Percentiles rank a stretch among this genome's conserved stretches.
Conservation (phyloP, 2,113 vertebrate species). For the Drymodes brunneopygia region DNA sequence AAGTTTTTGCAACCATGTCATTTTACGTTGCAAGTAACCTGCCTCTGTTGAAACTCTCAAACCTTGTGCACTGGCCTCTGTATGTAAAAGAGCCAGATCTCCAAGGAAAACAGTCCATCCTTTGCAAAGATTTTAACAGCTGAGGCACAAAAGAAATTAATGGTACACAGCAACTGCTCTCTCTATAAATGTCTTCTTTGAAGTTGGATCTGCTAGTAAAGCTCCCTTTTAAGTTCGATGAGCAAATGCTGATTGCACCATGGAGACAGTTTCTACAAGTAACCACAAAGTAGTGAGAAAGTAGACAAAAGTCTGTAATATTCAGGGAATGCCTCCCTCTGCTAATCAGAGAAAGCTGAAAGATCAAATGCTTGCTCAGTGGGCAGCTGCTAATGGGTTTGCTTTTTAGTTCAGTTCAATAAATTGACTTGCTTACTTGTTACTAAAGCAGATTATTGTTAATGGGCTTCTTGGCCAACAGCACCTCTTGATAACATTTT, state of each 20-base stretch:
- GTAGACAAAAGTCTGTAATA: slow-evolving; percentile 1
- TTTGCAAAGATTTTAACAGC: background rate
- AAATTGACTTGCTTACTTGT: slow-evolving; percentile 47
- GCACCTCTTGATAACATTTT: slow-evolving; percentile 42
- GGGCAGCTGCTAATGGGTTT: slow-evolving; percentile 38
- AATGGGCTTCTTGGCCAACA: slow-evolving; percentile 54
- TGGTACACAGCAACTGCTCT: background rate
- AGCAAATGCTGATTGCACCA: slow-evolving; percentile 38
- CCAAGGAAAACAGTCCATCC: background rate
- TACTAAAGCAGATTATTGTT: slow-evolving; percentile 36
- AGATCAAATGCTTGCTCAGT: slow-evolving; percentile 57
- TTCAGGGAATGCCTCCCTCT: background rate
- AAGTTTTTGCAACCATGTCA: background rate
- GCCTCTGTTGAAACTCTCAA: background rate
- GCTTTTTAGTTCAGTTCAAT: slow-evolving; percentile 43
- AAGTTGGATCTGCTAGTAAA: slow-evolving; percentile 10
- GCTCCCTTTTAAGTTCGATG: slow-evolving; percentile 27
- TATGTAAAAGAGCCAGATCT: background rate
- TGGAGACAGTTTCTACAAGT: slow-evolving; percentile 37
- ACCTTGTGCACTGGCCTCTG: background rate
- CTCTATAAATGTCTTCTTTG: slow-evolving; percentile 8
- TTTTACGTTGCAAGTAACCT: background rate
- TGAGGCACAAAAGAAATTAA: background rate
- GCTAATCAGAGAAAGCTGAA: slow-evolving; percentile 45
- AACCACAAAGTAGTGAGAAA: background rate